Percentiles rank a stretch among this genome's conserved stretches.
phyloP scores from a whole-genome alignment of 1,140 invertebrate genomes.

The Vollenhovia emeryi region DNA sequence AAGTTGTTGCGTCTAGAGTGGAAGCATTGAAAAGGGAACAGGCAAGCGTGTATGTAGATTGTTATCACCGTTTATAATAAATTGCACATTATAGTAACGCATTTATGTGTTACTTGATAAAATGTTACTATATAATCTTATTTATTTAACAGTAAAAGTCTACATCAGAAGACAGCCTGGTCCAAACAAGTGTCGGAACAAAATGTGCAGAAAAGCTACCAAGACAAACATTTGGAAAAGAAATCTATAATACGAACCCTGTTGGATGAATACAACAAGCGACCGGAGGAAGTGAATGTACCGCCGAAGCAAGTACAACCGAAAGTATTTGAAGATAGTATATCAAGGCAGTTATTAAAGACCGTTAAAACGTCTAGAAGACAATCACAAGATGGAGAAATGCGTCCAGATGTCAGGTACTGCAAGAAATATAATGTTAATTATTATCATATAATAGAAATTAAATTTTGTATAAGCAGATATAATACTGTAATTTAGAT shows the following conservation, averaged over 20 bases:
- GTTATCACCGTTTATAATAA: not conserved
- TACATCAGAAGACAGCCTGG: not conserved
- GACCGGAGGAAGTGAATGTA: no score
- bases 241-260: not conserved
- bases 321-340: conserved; percentile 15
- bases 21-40: conserved; percentile 72
- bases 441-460: not conserved
- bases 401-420: not conserved
- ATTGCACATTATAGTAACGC: not conserved
- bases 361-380: not conserved
- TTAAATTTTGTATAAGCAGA: not conserved
- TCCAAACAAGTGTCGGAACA: not conserved
- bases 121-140: conserved; percentile 3
- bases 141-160: not conserved
- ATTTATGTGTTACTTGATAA: conserved; percentile 18
- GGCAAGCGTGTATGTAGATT: conserved; percentile 28
- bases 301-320: no score
- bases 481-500: not conserved
- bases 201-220: not conserved
- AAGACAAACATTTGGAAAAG: not conserved
- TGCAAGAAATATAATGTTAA: conserved; percentile 7
- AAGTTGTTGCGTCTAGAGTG: conserved; percentile 86
- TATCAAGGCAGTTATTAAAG: not conserved
- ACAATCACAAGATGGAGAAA: not conserved
- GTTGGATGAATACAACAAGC: not conserved